phyloP scores from a whole-genome alignment of 1,140 invertebrate genomes.

The Cydia pomonella region DNA sequence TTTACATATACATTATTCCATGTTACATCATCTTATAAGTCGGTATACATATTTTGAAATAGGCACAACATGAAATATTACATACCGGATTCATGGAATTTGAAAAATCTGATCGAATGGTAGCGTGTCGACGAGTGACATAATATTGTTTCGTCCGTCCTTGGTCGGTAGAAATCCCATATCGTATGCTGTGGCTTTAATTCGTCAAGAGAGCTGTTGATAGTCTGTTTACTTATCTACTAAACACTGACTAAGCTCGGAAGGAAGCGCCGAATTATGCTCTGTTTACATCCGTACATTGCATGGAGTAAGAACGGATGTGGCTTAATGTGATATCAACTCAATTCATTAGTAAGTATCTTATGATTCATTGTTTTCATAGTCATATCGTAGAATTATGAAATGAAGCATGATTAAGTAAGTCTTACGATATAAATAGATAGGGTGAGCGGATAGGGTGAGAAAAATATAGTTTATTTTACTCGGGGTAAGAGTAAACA shows the following conservation, averaged over 20 bases:
- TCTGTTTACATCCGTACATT: conserved; percentile 27
- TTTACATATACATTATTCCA: too few species aligned
- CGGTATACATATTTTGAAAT: too few species aligned
- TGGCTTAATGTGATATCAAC: conserved; percentile 14
- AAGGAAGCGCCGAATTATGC: conserved; percentile 23
- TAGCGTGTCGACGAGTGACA: too few species aligned
- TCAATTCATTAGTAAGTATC: conserved; percentile 17
- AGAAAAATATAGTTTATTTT: too few species aligned
- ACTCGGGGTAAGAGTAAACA: neutral
- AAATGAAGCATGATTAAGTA: neutral
- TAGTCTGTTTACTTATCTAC: conserved; percentile 19
- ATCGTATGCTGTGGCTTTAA: neutral
- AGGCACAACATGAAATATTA: too few species aligned
- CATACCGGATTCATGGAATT: too few species aligned
- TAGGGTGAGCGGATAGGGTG: too few species aligned
- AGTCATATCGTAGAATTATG: neutral
- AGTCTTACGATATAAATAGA: neutral
- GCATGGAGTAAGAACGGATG: conserved; percentile 15
- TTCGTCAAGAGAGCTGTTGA: neutral
- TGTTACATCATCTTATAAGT: too few species aligned
- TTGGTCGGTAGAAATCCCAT: too few species aligned
- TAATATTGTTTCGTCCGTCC: too few species aligned
- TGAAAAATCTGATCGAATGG: too few species aligned
- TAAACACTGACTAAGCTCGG: conserved; percentile 16
- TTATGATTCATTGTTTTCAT: conserved; percentile 24